Evolutionary conservation across 2,797 vertebrate species (phyloP).

Genomic region (Enoplosus armatus): DNA sequence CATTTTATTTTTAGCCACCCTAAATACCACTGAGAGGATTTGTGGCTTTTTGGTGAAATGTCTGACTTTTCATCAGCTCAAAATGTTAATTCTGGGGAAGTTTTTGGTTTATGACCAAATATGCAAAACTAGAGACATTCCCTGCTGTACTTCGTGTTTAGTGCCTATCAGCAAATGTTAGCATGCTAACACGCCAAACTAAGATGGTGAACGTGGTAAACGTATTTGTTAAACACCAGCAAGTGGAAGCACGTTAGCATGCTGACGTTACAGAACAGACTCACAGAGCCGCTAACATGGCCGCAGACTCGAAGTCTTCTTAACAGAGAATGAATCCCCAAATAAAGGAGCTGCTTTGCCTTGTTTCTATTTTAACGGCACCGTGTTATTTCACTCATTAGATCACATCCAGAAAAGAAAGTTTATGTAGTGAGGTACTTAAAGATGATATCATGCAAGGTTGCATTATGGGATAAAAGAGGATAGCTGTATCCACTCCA

Average conservation of each 20-base stretch:
- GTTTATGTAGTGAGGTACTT: conserved; percentile 42
- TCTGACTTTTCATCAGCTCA: not conserved
- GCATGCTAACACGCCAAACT: not conserved
- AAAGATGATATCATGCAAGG: conserved; percentile 78
- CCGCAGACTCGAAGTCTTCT: no score
- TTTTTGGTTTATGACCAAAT: not conserved
- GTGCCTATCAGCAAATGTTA: not conserved
- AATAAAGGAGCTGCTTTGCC: conserved; percentile 56
- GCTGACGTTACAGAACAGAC: not conserved
- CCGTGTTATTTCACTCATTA: conserved; percentile 48
- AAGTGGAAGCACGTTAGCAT: not conserved
- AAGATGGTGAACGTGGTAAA: not conserved
- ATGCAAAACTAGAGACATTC: not conserved
- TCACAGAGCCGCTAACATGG: conserved; percentile 3
- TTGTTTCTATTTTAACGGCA: conserved; percentile 51
- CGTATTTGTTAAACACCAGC: not conserved
- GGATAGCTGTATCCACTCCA: conserved; percentile 91
- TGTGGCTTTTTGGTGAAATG: not conserved
- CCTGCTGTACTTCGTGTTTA: not conserved
- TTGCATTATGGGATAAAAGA: conserved; percentile 76
- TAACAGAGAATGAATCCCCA: not conserved
- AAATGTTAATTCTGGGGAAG: not conserved
- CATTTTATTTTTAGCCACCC: not conserved
- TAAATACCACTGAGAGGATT: no score
- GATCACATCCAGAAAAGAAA: conserved; percentile 57